These are phyloP conservation scores for Dromiciops gliroides DNA, from an alignment of 2,113 vertebrate species.

Conservation along the genomic window DNA sequence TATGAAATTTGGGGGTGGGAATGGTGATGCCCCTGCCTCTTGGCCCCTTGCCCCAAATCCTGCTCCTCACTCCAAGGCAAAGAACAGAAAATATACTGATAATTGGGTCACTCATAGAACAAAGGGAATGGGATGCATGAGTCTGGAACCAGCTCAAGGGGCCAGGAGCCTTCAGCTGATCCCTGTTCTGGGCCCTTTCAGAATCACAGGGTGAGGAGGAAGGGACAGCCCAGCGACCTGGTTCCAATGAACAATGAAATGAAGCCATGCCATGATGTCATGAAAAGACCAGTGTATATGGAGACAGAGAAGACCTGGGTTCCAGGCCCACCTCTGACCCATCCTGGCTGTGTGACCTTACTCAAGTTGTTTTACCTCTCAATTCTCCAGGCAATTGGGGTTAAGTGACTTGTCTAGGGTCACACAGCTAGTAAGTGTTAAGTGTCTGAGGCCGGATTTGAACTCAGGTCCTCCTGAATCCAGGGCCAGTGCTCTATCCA, in stretches of 20 bases:
- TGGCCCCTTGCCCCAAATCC: not conserved
- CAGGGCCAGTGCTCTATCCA: too few relatives aligned
- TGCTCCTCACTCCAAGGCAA: not conserved
- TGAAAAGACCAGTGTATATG: not conserved
- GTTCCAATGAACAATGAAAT: not conserved
- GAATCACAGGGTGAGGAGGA: too few relatives aligned
- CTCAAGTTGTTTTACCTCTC: not conserved
- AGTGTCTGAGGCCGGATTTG: too few relatives aligned
- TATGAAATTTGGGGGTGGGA: not conserved
- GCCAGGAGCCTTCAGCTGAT: not conserved
- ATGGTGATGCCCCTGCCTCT: not conserved
- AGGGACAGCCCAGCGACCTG: not conserved
- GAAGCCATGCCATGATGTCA: not conserved
- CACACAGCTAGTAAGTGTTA: too few relatives aligned
- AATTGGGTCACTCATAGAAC: not conserved
- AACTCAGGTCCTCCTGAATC: too few relatives aligned
- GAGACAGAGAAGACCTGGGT: not conserved
- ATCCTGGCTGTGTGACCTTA: not conserved
- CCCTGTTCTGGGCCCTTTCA: too few relatives aligned
- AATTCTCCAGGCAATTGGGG: not conserved
- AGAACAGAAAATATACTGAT: not conserved
- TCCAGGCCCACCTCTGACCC: not conserved
- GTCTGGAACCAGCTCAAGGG: too few relatives aligned
- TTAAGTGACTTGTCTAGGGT: too few relatives aligned
- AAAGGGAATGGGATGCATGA: not conserved